Evolutionary conservation across 1,140 invertebrate genomes (phyloP).

Genomic region (Aphis craccivora): DNA sequence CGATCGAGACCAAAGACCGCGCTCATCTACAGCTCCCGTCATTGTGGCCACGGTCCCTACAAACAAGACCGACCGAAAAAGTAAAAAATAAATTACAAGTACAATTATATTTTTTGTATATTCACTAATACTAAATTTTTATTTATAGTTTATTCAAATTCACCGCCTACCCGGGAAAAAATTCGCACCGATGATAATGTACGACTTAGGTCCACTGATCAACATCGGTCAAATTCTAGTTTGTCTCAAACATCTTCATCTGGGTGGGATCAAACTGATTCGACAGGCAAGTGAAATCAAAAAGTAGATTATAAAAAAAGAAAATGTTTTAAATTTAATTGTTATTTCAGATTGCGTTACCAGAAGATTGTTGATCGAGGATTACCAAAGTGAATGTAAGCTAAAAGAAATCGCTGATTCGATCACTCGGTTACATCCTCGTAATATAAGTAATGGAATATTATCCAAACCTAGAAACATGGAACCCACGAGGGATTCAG

Average conservation of each 20-base stretch:
- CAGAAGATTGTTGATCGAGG: constrained; percentile 66
- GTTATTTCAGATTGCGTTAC: constrained; percentile 59
- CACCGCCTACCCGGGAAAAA: constrained; percentile 22
- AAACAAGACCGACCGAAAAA: constrained; percentile 31
- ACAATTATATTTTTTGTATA: background rate
- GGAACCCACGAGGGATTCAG: constrained; percentile 66
- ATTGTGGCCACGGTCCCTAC: constrained; percentile 44
- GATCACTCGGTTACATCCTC: constrained; percentile 70
- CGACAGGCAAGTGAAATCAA: constrained; percentile 6
- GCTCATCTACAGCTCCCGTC: constrained; percentile 47
- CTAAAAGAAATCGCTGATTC: constrained; percentile 78
- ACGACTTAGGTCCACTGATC: constrained; percentile 7
- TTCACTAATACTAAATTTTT: background rate
- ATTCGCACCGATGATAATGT: background rate
- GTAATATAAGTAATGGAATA: constrained; percentile 61
- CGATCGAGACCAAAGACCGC: constrained; percentile 43
- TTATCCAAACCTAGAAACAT: constrained; percentile 59
- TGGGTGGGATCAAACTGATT: constrained; percentile 50
- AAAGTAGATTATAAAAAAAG: background rate
- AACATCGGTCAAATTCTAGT: constrained; percentile 47
- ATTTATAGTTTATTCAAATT: constrained; percentile 16
- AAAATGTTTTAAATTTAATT: background rate
- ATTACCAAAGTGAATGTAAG: constrained; percentile 67
- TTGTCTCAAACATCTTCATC: constrained; percentile 52
- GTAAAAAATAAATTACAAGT: constrained; percentile 9